Evolutionary conservation across 2,113 vertebrate genomes (phyloP), one percentile per base, ranked within the genome.

Genomic region (Mustela nigripes): DNA sequence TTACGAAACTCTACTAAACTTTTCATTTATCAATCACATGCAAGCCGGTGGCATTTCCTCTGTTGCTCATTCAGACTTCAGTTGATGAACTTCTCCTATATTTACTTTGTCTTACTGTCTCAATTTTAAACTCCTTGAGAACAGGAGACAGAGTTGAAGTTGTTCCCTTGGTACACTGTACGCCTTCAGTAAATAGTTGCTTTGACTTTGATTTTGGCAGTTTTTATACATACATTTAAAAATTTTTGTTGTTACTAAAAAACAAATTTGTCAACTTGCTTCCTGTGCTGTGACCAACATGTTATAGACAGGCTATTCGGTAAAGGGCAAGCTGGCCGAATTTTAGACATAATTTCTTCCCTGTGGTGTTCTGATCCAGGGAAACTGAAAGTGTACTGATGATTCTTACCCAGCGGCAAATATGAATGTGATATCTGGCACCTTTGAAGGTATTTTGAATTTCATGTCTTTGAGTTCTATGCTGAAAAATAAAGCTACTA

Each of bases 401-500:
- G 24, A 36, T 83, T 67, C 76, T 69, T 42, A 94, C 48, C 50
- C 28, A 56, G 5, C 31, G 82, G 36, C 76, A 39, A 71, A 50
- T 28, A 21, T 33, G 36, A 53, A 18, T 84, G 58, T 69, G 62
- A 36, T 50, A 2, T 31, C 0, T 82, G 45, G 33, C 58, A 36
- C 89, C 45, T 67, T 67, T 80, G 31, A 82, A 97, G 80, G 67
- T 82, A 56, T 67, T 82, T 65, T 67, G 56, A 79, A 36, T 73
- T 65, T 48, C 73, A 15, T 82, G 50, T n/a, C n/a, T 92, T 62
- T 65, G 76, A 89, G 48, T 90, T 56, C 48, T 78, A 11, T 5
- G 36, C 76, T 89, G 24, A 42, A 92, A 96, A 96, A 71, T 84
- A 73, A 84, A 96, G 69, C 31, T 62, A 21, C 65, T 26, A 4